Base-by-base conservation (phyloP, 2,113 vertebrate genomes). In the Rostratula benghalensis region DNA sequence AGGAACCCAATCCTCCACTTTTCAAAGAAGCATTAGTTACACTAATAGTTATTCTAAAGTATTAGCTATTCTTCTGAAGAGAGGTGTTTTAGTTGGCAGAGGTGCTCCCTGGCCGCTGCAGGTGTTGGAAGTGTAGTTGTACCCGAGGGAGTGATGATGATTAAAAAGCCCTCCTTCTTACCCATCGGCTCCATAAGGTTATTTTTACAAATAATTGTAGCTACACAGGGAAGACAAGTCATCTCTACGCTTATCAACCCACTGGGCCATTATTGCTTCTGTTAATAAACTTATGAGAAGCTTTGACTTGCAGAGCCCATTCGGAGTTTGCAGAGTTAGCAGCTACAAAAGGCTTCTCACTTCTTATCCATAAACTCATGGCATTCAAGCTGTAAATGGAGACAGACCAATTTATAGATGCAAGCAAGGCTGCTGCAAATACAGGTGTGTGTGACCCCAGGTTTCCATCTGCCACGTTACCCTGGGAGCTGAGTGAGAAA, bases 41-140 rank as follows among this genome's bases (percentile, higher is more conserved):
- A 76, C 83, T 54, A 83, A 67, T 56, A 64, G 92, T 57, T 82
- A 59, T 64, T 73, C 54, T 69, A 41, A 74, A 67, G 76, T 59
- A 81, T 93, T 63, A 93, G 46, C 51, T 77, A 77, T 78, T 76
- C 93, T 67, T 90, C 59, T 71, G 50, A 69, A 11, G 22, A 57
- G 78, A 80, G 46, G 33, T 81, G 86, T 90, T 96, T 76, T 79
- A 14, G 60, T 51, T 91, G 94, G 90, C 94, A 94, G 92, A 79
- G 69, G 24, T 8, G 31, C 57, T 87, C 75, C 10, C 43, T 87
- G 86, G 86, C 53, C 74, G 8, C 9, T 51, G 71, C 90, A 94
- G 88, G 73, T 90, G 83, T 45, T 94, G 90, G 65, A 83, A 89
- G 83, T 56, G 35, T 69, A 78, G 85, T 7, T 88, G 85, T 39